Evolutionary conservation across 2,113 vertebrate species (phyloP), one percentile per base, ranked within the genome.

Genomic region (Pelobates fuscus): DNA sequence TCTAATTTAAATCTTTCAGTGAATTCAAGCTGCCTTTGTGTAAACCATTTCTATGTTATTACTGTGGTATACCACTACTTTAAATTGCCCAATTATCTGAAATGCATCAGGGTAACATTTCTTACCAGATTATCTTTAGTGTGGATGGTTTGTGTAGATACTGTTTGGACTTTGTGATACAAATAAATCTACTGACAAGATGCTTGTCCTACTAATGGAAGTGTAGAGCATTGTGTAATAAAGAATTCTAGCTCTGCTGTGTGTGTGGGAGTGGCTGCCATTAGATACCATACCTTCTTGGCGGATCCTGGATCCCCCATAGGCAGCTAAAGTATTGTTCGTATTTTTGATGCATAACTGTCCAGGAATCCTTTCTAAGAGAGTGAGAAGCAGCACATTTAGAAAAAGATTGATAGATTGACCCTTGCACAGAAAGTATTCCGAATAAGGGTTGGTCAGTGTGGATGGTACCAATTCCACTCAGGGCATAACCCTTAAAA

Each of bases 91-190:
- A 49, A 49, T 49, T 17, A 8, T 14, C 10, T 49, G 44, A 49
- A 49, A 49, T 49, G 15, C 44, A 49, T 49, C 44, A 72, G 70
- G 59, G 14, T 43, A 63, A 55, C 49, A 37, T 10, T 41, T 49
- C 72, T n/a, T 17, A 0, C 20, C 59, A 67, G 26, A 69, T 72
- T 69, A 73, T 26, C 24, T 67, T 29, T 8, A 12, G 71, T 58
- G 70, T 49, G 65, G 72, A 59, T 27, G 72, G 75, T 54, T 72
- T 44, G 30, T 44, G 29, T 8, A 18, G 49, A 67, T 29, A 49
- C 44, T 17, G 44, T 80, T 61, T 55, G 62, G 49, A 75, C 69
- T 59, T 60, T 65, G 10, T 54, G 44, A 69, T 26, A 67, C 44
- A 49, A 49, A 49, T 49, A 8, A 8, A 49, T 14, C 15, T 49